These are phyloP conservation scores for Eolophus roseicapilla DNA, from an alignment of 2,113 vertebrate genomes.

Conservation along the genomic window DNA sequence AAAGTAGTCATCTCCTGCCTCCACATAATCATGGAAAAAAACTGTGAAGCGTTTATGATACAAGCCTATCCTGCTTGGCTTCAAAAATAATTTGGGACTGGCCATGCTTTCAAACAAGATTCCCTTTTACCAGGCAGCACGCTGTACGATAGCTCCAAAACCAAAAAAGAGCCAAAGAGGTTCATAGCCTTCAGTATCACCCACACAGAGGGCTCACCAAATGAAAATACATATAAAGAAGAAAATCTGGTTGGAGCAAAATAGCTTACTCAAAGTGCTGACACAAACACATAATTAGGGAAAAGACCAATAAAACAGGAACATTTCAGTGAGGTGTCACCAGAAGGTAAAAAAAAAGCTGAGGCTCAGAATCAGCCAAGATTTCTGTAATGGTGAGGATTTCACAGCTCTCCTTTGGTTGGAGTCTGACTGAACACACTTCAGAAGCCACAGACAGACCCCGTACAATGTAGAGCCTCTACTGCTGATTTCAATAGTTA, in stretches of 20 bases:
- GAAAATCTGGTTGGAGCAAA: background rate
- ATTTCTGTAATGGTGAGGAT: background rate
- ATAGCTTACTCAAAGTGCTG: background rate
- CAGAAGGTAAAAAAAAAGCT: accelerated
- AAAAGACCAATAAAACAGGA: background rate
- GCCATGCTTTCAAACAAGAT: background rate
- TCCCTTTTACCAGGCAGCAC: background rate
- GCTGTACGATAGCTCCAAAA: background rate
- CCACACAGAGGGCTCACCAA: background rate
- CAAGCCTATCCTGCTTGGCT: accelerated
- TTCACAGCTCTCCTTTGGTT: background rate
- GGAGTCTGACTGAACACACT: background rate
- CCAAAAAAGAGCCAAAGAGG: background rate
- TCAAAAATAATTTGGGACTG: background rate
- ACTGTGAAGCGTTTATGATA: accelerated
- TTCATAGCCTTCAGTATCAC: background rate
- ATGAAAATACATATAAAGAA: background rate
- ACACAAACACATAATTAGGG: background rate
- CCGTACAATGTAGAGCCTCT: background rate
- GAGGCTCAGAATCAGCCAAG: background rate
- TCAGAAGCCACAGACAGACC: background rate
- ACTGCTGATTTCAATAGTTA: background rate
- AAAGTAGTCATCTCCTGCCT: background rate
- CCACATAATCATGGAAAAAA: background rate
- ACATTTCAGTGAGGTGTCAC: background rate